These are phyloP conservation scores for Unio pictorum DNA, from an alignment of 2,888 invertebrate species.

Conservation along the genomic window DNA sequence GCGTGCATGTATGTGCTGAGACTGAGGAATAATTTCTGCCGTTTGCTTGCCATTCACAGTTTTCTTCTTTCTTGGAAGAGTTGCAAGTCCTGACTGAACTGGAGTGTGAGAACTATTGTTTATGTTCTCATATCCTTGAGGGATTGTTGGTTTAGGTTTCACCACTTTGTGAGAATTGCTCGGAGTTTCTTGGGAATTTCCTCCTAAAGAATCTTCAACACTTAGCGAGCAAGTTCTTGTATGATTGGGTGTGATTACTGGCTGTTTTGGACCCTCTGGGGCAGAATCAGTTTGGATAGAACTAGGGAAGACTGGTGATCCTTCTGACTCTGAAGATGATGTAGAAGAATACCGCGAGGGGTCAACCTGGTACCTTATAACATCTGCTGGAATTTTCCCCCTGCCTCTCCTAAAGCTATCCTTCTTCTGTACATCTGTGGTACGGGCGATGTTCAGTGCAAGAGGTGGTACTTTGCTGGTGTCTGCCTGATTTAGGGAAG, in stretches of 20 bases:
- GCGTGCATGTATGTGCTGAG: constrained; percentile 10
- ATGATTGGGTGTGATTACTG: constrained; percentile 29
- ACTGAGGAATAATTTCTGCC: constrained; percentile 9
- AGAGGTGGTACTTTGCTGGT: constrained; percentile 39
- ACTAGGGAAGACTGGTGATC: constrained; percentile 20
- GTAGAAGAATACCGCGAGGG: constrained; percentile 29
- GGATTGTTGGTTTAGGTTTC: constrained; percentile 42
- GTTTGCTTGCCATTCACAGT: constrained; percentile 9
- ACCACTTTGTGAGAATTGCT: constrained; percentile 40
- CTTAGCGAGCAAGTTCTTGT: constrained; percentile 40
- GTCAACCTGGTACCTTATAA: constrained; percentile 55
- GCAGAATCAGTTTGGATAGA: constrained; percentile 4
- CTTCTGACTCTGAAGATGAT: constrained; percentile 39
- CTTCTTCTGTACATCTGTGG: constrained; percentile 48
- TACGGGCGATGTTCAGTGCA: constrained; percentile 42
- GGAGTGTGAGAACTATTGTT: constrained; percentile 46
- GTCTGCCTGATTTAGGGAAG: constrained; percentile 46
- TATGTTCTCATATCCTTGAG: constrained; percentile 43
- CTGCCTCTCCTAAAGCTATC: constrained; percentile 62
- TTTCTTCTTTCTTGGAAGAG: constrained; percentile 60
- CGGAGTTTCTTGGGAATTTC: constrained; percentile 12
- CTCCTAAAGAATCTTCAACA: constrained; percentile 41
- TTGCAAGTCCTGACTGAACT: constrained; percentile 62
- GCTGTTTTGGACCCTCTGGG: constrained; percentile 26
- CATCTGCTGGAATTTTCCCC: constrained; percentile 53